Percentiles rank a stretch among this genome's conserved stretches.
These are phyloP conservation scores for Sphecodes monilicornis DNA, from an alignment of 2,888 invertebrate species.

Conservation along the genomic window DNA sequence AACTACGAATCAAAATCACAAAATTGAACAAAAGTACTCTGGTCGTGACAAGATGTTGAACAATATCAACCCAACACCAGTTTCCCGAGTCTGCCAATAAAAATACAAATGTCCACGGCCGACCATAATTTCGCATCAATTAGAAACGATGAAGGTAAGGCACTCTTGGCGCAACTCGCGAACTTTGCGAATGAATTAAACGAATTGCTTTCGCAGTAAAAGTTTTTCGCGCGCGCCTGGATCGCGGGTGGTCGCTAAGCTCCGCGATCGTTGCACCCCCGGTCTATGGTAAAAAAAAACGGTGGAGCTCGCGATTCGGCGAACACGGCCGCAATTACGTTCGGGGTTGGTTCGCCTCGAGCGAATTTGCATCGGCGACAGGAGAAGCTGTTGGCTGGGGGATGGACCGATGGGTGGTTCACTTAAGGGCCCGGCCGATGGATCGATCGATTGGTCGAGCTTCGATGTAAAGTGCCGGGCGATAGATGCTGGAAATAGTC, in stretches of 20 bases:
- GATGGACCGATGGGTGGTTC: neutral
- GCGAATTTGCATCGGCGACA: conserved; percentile 37
- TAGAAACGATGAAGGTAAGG: neutral
- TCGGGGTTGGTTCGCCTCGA: neutral
- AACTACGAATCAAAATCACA: no score
- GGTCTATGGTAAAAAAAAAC: neutral
- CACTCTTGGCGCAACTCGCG: neutral
- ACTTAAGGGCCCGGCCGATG: conserved; percentile 29
- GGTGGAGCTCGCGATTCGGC: neutral
- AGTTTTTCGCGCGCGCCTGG: neutral
- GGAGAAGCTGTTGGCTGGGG: neutral
- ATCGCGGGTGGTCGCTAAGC: neutral
- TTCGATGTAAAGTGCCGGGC: conserved; percentile 51
- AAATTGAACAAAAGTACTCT: no score
- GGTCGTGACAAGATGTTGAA: no score
- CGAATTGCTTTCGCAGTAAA: neutral
- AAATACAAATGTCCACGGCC: neutral
- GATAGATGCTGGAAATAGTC: conserved; percentile 57
- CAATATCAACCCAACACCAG: neutral
- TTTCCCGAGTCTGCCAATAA: neutral
- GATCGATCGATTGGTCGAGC: conserved; percentile 49
- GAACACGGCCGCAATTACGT: conserved; percentile 10
- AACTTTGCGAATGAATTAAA: neutral
- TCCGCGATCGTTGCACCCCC: neutral
- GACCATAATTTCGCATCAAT: neutral